Base-by-base conservation (phyloP, 2,113 vertebrate genomes). In the Ictidomys tridecemlineatus region DNA sequence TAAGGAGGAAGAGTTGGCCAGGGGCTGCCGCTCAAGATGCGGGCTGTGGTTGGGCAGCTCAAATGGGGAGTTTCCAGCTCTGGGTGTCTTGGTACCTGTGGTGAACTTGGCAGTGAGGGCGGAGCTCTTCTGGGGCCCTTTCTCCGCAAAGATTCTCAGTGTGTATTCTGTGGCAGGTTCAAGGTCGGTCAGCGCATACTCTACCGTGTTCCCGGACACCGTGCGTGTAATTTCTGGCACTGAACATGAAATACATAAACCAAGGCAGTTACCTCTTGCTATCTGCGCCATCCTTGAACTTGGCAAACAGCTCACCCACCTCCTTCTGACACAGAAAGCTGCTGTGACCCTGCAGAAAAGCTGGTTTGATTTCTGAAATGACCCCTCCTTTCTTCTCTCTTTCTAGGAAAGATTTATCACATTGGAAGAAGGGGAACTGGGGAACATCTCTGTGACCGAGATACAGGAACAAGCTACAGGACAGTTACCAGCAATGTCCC, bases 181-280 rank as follows among this genome's bases (percentile, higher is more conserved):
- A n/a, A 99, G 99, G 1, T 98, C 98, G 89, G 95, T 97, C 98
- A 99, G 99, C 51, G 99, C 99, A 0, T 99, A 99, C 97, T 99
- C 99, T 96, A 99, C 99, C 0, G 98, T 99, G 97, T 99, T 99
- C 51, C 99, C 99, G 0, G 99, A 99, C 11, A 99, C 99, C 0
- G 98, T 98, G 96, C 99, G 99, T 34, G 99, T 99, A 82, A 99
- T 98, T 65, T 99, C 99, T 73, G 99, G 97, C 85, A 98, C 99
- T 99, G 96, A 56, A 94, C 17, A 67, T 69, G 28, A 97, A 95
- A 93, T 1, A 80, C 48, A 89, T 58, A 94, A 48, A 90, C 4
- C 5, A 1, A 6, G 77, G 28, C 5, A 32, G 45, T 45, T 72
- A 92, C n/a, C 22, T 28, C 63, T 51, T 28, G 1, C 37, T 1